Evolutionary conservation across 1,140 invertebrate genomes (phyloP), one percentile per base, ranked within the genome.

Genomic region (Tetraneura akinire): DNA sequence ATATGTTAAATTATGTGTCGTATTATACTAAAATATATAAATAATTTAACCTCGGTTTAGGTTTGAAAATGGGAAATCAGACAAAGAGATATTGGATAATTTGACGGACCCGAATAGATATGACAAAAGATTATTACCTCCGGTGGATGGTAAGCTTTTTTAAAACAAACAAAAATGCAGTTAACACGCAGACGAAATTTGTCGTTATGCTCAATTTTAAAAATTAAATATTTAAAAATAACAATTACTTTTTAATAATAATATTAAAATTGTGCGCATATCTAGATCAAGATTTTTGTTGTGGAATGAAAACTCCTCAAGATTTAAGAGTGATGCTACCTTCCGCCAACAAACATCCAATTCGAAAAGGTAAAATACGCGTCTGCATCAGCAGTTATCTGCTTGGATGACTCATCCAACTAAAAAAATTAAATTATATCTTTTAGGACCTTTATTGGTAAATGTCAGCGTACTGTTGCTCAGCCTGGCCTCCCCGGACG

Each of bases 401-500:
- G n/a, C n/a, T n/a, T n/a, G n/a, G n/a, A n/a, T n/a, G n/a, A n/a
- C n/a, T n/a, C n/a, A n/a, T n/a, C n/a, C n/a, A n/a, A n/a, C n/a
- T n/a, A n/a, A n/a, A n/a, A n/a, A n/a, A n/a, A n/a, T n/a, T n/a
- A n/a, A 60, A 29, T 45, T 21, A 42, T 78, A 37, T 6, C 14
- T 91, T 92, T 84, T 89, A 95, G 94, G 92, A 86, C 92, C 93
- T 83, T 90, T 96, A 85, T 92, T 91, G 82, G 94, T 97, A 80
- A 96, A 96, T 87, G 93, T 97, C 85, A 96, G 94, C 87, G 94
- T 97, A 82, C 88, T 96, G 86, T 89, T 97, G 83, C 89, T 97
- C 85, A 96, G 94, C 87, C 89, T 97, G 86, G 94, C 94, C 84
- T 97, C 95, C 81, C 95, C 95, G 71, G 95, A 97, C 87, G 95